Percentiles rank a stretch among this genome's conserved stretches.
Conservation (phyloP, 2,888 invertebrate genomes). For the Sacculina carcini region DNA sequence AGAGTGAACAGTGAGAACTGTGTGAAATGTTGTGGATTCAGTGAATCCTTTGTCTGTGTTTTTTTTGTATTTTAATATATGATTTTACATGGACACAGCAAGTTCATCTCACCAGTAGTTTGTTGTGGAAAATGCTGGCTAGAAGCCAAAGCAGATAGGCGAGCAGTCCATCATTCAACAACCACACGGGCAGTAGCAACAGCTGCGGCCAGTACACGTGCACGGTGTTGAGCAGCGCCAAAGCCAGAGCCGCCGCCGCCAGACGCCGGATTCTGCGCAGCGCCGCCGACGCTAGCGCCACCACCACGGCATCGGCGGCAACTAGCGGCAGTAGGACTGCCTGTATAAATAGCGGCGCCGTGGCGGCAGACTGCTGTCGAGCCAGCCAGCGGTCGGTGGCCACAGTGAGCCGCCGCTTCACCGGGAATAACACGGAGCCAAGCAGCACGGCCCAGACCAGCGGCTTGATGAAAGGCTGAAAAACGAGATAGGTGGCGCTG, state of each 20-base stretch:
- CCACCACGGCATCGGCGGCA: constrained; percentile 44
- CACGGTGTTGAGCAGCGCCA: constrained; percentile 30
- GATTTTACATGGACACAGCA: no score
- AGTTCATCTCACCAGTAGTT: not conserved
- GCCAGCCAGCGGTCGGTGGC: constrained; percentile 48
- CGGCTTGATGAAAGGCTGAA: constrained; percentile 77
- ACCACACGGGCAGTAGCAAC: constrained; percentile 31
- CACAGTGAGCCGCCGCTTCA: constrained; percentile 54
- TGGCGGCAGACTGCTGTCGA: constrained; percentile 17
- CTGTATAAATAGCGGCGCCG: constrained; percentile 21
- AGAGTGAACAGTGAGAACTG: no score
- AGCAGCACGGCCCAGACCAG: constrained; percentile 84
- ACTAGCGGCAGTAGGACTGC: constrained; percentile 33
- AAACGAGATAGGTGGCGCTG: constrained; percentile 23
- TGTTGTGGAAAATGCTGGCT: not conserved
- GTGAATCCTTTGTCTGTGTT: no score
- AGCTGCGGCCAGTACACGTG: constrained; percentile 44
- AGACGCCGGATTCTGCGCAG: constrained; percentile 37
- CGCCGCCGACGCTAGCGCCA: constrained; percentile 41
- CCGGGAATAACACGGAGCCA: constrained; percentile 89
- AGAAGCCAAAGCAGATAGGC: not conserved
- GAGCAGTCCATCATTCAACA: constrained; percentile 15
- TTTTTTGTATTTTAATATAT: no score
- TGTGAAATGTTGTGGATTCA: no score
- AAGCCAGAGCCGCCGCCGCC: constrained; percentile 20